Base-by-base conservation (phyloP, 2,797 vertebrate species). In the Pogoniulus pusillus region DNA sequence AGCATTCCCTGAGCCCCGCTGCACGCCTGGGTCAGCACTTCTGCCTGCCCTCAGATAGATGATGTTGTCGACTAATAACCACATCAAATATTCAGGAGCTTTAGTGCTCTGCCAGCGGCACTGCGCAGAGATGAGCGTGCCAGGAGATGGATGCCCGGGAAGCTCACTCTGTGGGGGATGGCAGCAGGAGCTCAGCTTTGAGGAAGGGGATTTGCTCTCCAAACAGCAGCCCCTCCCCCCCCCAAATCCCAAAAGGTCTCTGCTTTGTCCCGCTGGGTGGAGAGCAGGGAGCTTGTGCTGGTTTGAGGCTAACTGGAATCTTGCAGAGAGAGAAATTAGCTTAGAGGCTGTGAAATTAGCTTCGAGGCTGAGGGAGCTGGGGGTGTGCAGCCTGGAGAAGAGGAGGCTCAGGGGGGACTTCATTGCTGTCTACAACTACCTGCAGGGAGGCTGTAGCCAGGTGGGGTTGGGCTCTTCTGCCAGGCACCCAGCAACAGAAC, bases 11-110 rank as follows among this genome's bases (percentile, higher is more conserved):
- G 4, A 35, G 4, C 35, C 9, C 4, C 19, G 59, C 78, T 51
- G 3, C 29, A 24, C 10, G 4, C 91, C 75, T 85, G 16, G 76
- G 81, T 93, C 93, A 94, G 94, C 95, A 78, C 8, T 92, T 92
- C 93, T 92, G 64, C 59, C 74, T 90, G 74, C 60, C 79, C 88
- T 86, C 75, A 71, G 68, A 88, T 58, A 83, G 88, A 96, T 81
- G 27, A 43, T 86, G 90, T 60, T 82, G 84, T 88, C 71, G 47
- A 73, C 81, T 91, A 93, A 93, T 89, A 93, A 93, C 81, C 78
- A 62, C 85, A 95, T 95, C 35, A 95, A 94, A 95, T 87, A 93
- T 94, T 93, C 90, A 96, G 81, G 91, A 94, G 91, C 72, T 85
- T 68, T 71, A 59, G 82, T 4, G 66, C 73, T 74, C 93, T 83